A percentile compares a stretch with the other conserved stretches of the same genome.
Conservation (phyloP, 2,888 invertebrate genomes). For the Melanophora roralis region DNA sequence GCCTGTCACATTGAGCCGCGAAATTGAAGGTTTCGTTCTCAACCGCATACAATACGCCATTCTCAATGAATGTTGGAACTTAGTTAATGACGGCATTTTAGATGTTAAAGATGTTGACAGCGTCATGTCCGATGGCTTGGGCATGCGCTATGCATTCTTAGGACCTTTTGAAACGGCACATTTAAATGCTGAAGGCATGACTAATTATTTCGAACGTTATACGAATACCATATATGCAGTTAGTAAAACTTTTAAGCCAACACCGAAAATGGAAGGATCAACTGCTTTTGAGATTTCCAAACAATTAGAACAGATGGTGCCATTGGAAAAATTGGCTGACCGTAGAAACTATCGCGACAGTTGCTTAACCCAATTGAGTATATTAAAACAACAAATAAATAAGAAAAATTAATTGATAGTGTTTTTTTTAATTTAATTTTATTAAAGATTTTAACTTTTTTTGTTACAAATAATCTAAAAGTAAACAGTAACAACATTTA, state of each 20-base stretch:
- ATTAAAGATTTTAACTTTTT: constrained; percentile 40
- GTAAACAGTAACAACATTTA: constrained; percentile 47
- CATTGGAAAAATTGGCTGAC: constrained; percentile 84
- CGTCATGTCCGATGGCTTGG: constrained; percentile 95
- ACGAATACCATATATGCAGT: constrained; percentile 80
- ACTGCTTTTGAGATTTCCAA: constrained; percentile 81
- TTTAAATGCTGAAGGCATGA: constrained; percentile 93
- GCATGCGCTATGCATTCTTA: constrained; percentile 96
- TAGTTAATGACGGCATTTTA: constrained; percentile 90
- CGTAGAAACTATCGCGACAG: constrained; percentile 90
- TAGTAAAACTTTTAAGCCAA: constrained; percentile 86
- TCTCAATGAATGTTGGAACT: constrained; percentile 93
- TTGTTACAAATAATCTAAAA: constrained; percentile 28
- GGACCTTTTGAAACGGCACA: constrained; percentile 96
- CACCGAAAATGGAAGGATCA: constrained; percentile 84
- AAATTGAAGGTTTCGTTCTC: constrained; percentile 94
- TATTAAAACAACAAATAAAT: constrained; percentile 86
- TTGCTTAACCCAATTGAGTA: constrained; percentile 87
- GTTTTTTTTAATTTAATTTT: constrained; percentile 14
- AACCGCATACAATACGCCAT: constrained; percentile 97
- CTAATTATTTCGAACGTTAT: constrained; percentile 81
- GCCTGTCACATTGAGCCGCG: constrained; percentile 90
- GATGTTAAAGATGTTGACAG: constrained; percentile 92
- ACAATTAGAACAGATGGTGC: constrained; percentile 85
- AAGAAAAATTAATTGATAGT: constrained; percentile 49